Percentiles rank a stretch among this genome's conserved stretches.
These are phyloP conservation scores for Amorpha juglandis DNA, from an alignment of 2,888 invertebrate species.

Conservation along the genomic window DNA sequence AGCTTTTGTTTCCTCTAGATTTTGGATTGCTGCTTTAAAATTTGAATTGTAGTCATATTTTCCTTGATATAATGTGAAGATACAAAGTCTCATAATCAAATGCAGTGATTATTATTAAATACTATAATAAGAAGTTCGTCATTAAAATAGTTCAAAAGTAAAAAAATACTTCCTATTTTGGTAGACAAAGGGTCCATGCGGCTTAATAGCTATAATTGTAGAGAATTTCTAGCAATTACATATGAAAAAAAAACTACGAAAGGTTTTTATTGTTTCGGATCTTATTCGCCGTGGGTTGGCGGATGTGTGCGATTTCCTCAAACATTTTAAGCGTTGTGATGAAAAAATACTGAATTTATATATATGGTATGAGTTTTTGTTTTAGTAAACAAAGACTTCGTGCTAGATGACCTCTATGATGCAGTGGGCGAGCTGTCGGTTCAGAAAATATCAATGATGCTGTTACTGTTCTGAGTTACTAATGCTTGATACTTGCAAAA, in stretches of 20 bases:
- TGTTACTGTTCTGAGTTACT: neutral
- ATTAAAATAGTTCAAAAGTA: neutral
- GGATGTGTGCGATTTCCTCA: slow-evolving; percentile 50
- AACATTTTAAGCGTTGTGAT: slow-evolving; percentile 39
- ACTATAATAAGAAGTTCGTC: neutral
- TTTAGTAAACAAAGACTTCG: slow-evolving; percentile 8
- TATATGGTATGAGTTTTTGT: slow-evolving; percentile 17
- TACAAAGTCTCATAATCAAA: neutral
- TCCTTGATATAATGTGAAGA: too few relatives aligned
- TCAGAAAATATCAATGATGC: neutral
- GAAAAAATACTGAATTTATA: slow-evolving; percentile 33
- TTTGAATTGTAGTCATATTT: too few relatives aligned
- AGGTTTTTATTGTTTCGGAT: slow-evolving; percentile 27
- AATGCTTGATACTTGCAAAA: too few relatives aligned
- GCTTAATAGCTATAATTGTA: slow-evolving; percentile 5
- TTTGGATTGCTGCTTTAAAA: too few relatives aligned
- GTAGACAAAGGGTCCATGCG: slow-evolving; percentile 9
- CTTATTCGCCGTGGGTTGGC: slow-evolving; percentile 31
- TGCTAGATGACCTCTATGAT: neutral
- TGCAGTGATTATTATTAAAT: neutral
- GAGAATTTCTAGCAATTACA: slow-evolving; percentile 23
- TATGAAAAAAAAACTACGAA: slow-evolving; percentile 20
- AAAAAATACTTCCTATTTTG: slow-evolving; percentile 15
- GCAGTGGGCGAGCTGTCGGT: neutral
- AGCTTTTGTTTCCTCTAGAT: too few relatives aligned